These are phyloP conservation scores for Fulmarus glacialis DNA, from an alignment of 2,113 vertebrate genomes.

Conservation along the genomic window DNA sequence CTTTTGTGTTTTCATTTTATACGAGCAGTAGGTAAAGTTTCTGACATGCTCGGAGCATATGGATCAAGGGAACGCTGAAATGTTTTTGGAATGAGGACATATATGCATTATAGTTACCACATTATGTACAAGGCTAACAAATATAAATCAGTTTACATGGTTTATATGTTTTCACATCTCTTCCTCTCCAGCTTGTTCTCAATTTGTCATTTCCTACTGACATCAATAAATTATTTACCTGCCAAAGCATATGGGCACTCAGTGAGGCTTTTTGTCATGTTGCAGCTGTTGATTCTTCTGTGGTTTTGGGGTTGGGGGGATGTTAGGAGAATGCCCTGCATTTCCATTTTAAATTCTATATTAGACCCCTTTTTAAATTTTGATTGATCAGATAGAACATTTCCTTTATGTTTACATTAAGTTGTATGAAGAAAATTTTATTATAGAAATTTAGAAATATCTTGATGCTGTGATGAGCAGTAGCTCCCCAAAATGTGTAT, in stretches of 20 bases:
- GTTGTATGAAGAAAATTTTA: background rate
- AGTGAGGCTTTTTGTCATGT: background rate
- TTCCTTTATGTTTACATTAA: background rate
- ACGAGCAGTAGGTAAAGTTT: background rate
- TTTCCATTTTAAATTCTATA: background rate
- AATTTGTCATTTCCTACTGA: background rate
- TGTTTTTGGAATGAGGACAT: background rate
- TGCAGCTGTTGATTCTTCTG: background rate
- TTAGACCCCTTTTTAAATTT: background rate
- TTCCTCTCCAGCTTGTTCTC: background rate
- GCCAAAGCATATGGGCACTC: background rate
- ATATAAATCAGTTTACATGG: background rate
- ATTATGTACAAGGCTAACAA: background rate
- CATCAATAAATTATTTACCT: background rate
- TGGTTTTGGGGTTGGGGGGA: background rate
- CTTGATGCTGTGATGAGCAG: background rate
- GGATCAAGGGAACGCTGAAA: background rate
- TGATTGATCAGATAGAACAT: background rate
- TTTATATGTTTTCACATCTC: background rate
- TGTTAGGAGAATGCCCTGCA: background rate
- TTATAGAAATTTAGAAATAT: background rate
- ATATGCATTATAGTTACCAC: background rate
- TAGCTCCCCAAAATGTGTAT: background rate
- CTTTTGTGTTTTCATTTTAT: background rate
- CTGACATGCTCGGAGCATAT: background rate